phyloP scores from a whole-genome alignment of 1,140 invertebrate genomes.

The Pogonus chalceus region DNA sequence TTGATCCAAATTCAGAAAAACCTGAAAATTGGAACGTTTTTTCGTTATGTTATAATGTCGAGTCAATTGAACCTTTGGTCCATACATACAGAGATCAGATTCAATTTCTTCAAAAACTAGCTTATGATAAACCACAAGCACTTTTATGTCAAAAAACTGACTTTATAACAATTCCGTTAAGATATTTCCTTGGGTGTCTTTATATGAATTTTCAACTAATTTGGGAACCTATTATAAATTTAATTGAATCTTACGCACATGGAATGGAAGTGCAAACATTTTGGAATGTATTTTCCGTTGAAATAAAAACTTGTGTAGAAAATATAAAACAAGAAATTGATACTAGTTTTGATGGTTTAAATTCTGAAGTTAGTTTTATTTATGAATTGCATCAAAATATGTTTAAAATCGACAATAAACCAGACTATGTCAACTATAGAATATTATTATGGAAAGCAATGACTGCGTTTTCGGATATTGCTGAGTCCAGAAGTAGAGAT shows the following conservation, averaged over 20 bases:
- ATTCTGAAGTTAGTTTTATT: conserved; percentile 19
- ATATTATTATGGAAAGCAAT: conserved; percentile 72
- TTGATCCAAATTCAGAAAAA: conserved; percentile 23
- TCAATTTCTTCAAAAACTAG: conserved; percentile 60
- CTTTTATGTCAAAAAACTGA: conserved; percentile 43
- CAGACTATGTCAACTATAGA: conserved; percentile 65
- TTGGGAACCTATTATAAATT: conserved; percentile 70
- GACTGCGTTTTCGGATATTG: conserved; percentile 56
- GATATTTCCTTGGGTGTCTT: conserved; percentile 70
- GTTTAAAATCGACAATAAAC: conserved; percentile 41
- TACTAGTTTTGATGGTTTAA: conserved; percentile 12
- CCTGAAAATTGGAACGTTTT: conserved; percentile 44
- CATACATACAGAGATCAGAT: conserved; percentile 70
- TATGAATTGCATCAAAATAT: conserved; percentile 19
- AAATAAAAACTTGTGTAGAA: conserved; percentile 43
- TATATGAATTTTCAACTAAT: conserved; percentile 81
- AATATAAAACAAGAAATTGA: conserved; percentile 22
- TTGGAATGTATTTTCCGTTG: conserved; percentile 63
- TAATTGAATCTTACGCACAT: conserved; percentile 62
- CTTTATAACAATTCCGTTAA: conserved; percentile 50
- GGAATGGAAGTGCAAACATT: conserved; percentile 55
- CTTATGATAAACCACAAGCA: conserved; percentile 47
- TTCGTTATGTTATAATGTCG: conserved; percentile 55
- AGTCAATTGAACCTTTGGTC: conserved; percentile 54
- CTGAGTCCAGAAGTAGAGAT: conserved; percentile 69